A percentile compares a stretch with the other conserved stretches of the same genome.
phyloP scores from a whole-genome alignment of 2,888 invertebrate genomes.

The Coelopa pilipes region DNA sequence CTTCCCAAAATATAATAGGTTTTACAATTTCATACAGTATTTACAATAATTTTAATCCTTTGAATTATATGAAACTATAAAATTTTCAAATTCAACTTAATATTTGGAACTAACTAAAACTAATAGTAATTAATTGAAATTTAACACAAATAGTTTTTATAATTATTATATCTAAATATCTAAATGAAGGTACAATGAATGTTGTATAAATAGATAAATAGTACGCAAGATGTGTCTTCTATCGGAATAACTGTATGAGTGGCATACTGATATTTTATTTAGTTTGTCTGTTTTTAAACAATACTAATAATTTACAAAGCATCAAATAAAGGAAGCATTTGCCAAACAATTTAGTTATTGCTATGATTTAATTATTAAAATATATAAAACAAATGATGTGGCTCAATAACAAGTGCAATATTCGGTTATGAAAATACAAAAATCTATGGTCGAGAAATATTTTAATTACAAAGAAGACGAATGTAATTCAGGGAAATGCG shows the following conservation, averaged over 20 bases:
- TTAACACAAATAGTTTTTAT: background rate
- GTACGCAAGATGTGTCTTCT: background rate
- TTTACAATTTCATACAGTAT: conserved; percentile 16
- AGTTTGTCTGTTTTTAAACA: background rate
- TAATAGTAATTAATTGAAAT: conserved; percentile 4
- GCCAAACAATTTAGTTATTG: too few species aligned
- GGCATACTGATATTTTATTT: background rate
- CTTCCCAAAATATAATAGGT: conserved; percentile 14
- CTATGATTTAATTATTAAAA: background rate
- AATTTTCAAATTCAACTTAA: background rate
- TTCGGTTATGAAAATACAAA: too few species aligned
- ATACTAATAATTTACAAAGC: background rate
- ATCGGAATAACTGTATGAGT: background rate
- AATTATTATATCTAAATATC: background rate
- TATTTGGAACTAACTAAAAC: conserved; percentile 15
- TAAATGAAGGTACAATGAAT: conserved; percentile 35
- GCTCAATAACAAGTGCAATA: conserved; percentile 29
- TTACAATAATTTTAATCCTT: background rate
- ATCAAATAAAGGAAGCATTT: background rate
- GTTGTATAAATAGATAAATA: conserved; percentile 11
- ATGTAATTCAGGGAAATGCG: too few species aligned
- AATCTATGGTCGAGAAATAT: too few species aligned
- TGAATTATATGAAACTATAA: background rate
- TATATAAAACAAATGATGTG: background rate
- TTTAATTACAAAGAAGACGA: too few species aligned